Percentiles rank a stretch among this genome's conserved stretches.
Conservation (phyloP, 2,888 invertebrate genomes). For the Ophion costatus region DNA sequence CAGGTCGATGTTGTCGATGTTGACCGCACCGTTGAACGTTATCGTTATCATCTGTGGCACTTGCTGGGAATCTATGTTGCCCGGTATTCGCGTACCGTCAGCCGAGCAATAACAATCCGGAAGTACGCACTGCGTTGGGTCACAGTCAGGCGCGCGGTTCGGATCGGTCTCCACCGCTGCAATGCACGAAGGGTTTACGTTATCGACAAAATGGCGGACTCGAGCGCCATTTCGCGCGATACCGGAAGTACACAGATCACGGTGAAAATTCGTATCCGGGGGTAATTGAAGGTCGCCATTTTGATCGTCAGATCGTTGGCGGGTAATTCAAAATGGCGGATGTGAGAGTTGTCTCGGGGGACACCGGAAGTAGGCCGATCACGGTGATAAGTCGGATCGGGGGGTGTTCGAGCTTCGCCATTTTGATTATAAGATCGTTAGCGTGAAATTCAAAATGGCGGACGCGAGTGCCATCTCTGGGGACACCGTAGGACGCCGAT, state of each 20-base stretch:
- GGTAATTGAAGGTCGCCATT: not conserved
- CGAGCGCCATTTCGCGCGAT: not conserved
- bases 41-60: conserved; percentile 97
- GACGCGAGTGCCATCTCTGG: not conserved
- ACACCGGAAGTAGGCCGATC: not conserved
- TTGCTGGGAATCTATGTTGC: conserved; percentile 91
- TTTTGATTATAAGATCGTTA: too few species aligned
- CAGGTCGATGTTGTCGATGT: conserved; percentile 96
- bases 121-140: conserved; percentile 93
- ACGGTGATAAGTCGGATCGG: too few species aligned
- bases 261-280: not conserved
- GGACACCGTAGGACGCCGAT: not conserved
- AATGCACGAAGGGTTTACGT: conserved; percentile 61
- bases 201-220: not conserved
- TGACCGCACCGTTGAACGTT: conserved; percentile 96
- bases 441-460: not conserved
- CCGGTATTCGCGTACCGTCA: conserved; percentile 95
- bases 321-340: not conserved
- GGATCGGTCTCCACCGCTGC: conserved; percentile 95
- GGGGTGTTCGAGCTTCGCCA: too few species aligned
- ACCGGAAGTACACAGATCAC: not conserved
- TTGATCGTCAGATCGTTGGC: not conserved
- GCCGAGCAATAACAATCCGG: conserved; percentile 97
- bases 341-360: too few species aligned
- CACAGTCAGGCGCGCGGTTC: conserved; percentile 96